A percentile compares a stretch with the other conserved stretches of the same genome.
Conservation (phyloP, 2,113 vertebrate genomes). For the Chiloscyllium plagiosum region DNA sequence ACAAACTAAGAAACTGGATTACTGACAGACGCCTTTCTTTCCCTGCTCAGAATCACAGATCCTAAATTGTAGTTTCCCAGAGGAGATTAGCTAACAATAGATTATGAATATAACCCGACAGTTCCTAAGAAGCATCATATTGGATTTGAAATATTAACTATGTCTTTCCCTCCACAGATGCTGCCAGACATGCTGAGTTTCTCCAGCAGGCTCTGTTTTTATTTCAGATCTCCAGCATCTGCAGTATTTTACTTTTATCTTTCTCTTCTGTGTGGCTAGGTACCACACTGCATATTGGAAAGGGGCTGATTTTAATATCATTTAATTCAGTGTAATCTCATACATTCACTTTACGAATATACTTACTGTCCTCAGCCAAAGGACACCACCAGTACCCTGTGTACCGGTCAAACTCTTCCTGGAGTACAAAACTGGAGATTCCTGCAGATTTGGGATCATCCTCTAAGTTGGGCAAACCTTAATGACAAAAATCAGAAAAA, state of each 20-base stretch:
- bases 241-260: background rate
- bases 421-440: constrained; percentile 69
- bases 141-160: no score
- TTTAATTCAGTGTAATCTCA: background rate
- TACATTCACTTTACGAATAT: background rate
- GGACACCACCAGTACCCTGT: constrained; percentile 76
- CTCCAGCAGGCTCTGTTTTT: no score
- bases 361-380: constrained; percentile 59
- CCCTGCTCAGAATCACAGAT: background rate
- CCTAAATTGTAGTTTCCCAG: background rate
- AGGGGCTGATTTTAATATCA: background rate
- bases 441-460: constrained; percentile 69
- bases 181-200: no score
- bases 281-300: background rate
- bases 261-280: background rate
- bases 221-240: no score
- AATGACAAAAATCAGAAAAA: background rate
- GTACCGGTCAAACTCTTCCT: constrained; percentile 73
- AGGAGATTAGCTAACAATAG: background rate
- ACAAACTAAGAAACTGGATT: background rate
- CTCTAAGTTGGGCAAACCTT: constrained; percentile 64
- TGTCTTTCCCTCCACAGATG: no score
- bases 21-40: background rate
- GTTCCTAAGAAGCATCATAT: background rate
- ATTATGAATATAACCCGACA: background rate